Percentiles rank a stretch among this genome's conserved stretches.
phyloP scores from a whole-genome alignment of 1,140 invertebrate species.

The Melitaea cinxia region DNA sequence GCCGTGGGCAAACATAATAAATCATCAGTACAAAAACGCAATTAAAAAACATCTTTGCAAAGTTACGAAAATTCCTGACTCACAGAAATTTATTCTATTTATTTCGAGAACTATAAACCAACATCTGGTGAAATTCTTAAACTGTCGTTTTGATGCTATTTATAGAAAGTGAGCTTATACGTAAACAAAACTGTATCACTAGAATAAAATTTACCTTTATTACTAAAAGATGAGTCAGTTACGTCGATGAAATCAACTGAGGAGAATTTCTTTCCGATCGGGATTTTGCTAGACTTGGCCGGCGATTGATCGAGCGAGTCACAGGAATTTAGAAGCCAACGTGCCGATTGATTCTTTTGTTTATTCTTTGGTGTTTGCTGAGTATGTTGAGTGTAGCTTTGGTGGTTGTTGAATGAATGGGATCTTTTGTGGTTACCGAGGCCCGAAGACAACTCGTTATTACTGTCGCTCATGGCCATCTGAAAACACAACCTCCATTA shows the following conservation, averaged over 20 bases:
- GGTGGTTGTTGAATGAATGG: conserved; percentile 85
- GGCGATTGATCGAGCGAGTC: conserved; percentile 77
- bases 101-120: conserved; percentile 28
- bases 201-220: conserved; percentile 61
- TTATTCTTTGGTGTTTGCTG: conserved; percentile 82
- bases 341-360: conserved; percentile 78
- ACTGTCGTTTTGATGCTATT: conserved; percentile 27
- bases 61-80: conserved; percentile 8
- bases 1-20: background rate
- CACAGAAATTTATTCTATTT: conserved; percentile 29
- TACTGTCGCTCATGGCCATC: conserved; percentile 79
- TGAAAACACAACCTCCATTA: conserved; percentile 42
- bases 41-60: background rate
- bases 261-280: conserved; percentile 76
- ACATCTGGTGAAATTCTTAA: conserved; percentile 34
- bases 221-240: conserved; percentile 62
- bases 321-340: conserved; percentile 78
- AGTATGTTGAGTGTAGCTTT: conserved; percentile 84
- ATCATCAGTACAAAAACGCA: background rate
- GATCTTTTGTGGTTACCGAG: conserved; percentile 83
- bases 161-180: conserved; percentile 24
- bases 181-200: conserved; percentile 21
- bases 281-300: conserved; percentile 62
- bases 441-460: conserved; percentile 67
- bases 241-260: conserved; percentile 76